These are phyloP conservation scores for Paracanthobrama guichenoti DNA, from an alignment of 2,113 vertebrate species.

Conservation along the genomic window DNA sequence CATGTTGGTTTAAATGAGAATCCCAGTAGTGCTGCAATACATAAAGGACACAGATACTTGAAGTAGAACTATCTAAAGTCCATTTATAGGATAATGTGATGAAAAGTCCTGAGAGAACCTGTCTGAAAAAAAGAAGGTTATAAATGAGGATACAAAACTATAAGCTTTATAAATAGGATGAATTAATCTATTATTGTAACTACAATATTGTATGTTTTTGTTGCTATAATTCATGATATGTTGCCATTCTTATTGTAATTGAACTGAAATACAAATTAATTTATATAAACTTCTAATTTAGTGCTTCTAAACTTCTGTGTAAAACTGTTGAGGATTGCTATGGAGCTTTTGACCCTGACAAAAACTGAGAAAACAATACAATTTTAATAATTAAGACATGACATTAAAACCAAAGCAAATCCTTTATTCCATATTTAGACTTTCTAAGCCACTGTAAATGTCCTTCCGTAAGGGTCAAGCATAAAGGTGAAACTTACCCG, in stretches of 20 bases:
- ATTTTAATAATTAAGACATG: not conserved
- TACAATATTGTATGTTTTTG: not conserved
- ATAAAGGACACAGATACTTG: conserved; percentile 68
- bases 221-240: not conserved
- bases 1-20: conserved; percentile 72
- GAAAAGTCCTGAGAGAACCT: not conserved
- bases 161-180: not conserved
- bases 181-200: not conserved
- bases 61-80: not conserved
- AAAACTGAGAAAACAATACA: not conserved
- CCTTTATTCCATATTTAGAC: not conserved
- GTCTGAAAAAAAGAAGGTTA: not conserved
- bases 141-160: not conserved
- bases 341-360: not conserved
- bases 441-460: not conserved
- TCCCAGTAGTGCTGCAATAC: conserved; percentile 62
- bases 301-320: too few species aligned
- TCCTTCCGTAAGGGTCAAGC: conserved; percentile 14
- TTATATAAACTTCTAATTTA: not conserved
- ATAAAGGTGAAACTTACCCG: conserved; percentile 38
- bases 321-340: not conserved
- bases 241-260: not conserved
- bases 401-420: not conserved
- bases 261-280: not conserved
- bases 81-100: not conserved